phyloP scores from a whole-genome alignment of 1,140 invertebrate genomes.

The Oncopodura yosiiana region DNA sequence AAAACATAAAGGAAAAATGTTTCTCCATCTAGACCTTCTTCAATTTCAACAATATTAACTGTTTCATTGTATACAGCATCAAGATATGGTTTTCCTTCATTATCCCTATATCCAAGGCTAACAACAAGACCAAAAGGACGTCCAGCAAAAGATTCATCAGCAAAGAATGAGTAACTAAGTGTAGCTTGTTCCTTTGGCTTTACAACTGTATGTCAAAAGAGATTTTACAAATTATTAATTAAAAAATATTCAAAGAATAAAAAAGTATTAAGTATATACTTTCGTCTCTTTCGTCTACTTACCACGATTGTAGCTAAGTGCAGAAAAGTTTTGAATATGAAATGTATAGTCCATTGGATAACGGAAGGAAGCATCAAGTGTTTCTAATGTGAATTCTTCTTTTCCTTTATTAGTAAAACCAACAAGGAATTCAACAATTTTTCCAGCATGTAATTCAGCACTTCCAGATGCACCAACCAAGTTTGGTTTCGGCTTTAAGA shows the following conservation, averaged over 20 bases:
- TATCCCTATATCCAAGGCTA: conserved; percentile 86
- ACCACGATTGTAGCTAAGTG: conserved; percentile 78
- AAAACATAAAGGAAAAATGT: conserved; percentile 96
- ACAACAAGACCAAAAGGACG: conserved; percentile 91
- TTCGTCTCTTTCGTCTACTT: too few species aligned
- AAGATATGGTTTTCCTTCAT: conserved; percentile 60
- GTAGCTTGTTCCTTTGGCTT: conserved; percentile 87
- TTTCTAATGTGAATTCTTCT: conserved; percentile 81
- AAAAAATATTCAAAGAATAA: too few species aligned
- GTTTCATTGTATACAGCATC: conserved; percentile 98
- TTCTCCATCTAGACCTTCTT: conserved; percentile 94
- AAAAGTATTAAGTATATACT: too few species aligned
- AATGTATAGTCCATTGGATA: conserved; percentile 98
- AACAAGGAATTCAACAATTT: conserved; percentile 86
- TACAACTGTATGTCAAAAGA: too few species aligned
- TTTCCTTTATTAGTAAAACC: conserved; percentile 92
- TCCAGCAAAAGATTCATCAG: conserved; percentile 87
- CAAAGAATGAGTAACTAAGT: conserved; percentile 87
- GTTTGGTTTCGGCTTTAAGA: conserved; percentile 63
- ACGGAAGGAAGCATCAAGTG: conserved; percentile 91
- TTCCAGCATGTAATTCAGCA: conserved; percentile 79
- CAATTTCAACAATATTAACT: conserved; percentile 90
- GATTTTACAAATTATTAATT: too few species aligned
- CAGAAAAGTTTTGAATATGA: conserved; percentile 96
- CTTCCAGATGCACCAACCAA: conserved; percentile 47